Evolutionary conservation across 1,140 invertebrate species (phyloP).

Genomic region (Apocrypta bakeri): DNA sequence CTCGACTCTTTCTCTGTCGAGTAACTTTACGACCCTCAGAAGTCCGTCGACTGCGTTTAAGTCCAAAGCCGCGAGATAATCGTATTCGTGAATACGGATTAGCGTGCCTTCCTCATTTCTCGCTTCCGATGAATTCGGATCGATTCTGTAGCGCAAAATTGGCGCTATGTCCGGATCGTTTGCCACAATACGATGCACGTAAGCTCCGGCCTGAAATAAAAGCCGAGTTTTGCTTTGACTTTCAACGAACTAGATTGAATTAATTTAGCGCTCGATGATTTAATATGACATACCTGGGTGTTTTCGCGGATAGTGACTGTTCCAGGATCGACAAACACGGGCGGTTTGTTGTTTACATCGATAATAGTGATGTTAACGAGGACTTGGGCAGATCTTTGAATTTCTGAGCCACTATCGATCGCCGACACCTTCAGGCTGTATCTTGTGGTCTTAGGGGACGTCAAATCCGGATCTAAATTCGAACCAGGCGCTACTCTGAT

Average conservation of each 20-base stretch:
- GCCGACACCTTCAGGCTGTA: slow-evolving; percentile 85
- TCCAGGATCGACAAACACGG: slow-evolving; percentile 82
- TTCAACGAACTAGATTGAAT: background rate
- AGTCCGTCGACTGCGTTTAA: slow-evolving; percentile 85
- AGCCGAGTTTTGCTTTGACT: background rate
- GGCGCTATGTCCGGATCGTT: slow-evolving; percentile 87
- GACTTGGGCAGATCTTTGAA: slow-evolving; percentile 82
- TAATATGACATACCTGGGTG: slow-evolving; percentile 79
- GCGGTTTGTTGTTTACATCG: slow-evolving; percentile 94
- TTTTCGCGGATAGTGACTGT: slow-evolving; percentile 84
- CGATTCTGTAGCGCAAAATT: slow-evolving; percentile 83
- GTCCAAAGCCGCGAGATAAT: slow-evolving; percentile 82
- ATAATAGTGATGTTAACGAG: slow-evolving; percentile 89
- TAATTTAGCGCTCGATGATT: no score
- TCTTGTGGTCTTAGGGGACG: slow-evolving; percentile 81
- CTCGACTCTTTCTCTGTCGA: slow-evolving; percentile 91
- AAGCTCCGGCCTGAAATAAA: slow-evolving; percentile 78
- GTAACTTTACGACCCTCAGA: slow-evolving; percentile 78
- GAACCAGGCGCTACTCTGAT: slow-evolving; percentile 91
- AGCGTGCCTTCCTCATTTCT: slow-evolving; percentile 86
- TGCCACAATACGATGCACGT: slow-evolving; percentile 82
- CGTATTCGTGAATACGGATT: slow-evolving; percentile 82
- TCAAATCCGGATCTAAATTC: slow-evolving; percentile 91
- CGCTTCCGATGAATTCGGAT: slow-evolving; percentile 82
- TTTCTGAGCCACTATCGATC: slow-evolving; percentile 90